Evolutionary conservation across 2,797 vertebrate species (phyloP), one percentile per base, ranked within the genome.

Genomic region (Falco peregrinus): DNA sequence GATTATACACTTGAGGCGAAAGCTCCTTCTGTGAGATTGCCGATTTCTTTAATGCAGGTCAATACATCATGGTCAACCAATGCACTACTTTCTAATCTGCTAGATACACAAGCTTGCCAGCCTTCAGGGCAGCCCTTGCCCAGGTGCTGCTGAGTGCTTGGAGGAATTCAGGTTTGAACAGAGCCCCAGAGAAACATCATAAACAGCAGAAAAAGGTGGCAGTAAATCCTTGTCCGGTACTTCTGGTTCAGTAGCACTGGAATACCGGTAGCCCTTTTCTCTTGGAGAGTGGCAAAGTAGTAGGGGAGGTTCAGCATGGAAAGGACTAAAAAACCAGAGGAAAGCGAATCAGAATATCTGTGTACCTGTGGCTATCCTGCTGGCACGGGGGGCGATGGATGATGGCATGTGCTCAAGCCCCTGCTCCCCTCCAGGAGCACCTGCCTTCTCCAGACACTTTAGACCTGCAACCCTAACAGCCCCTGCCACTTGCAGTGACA

Each of bases 321-420:
- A 84, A 80, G 31, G 45, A 63, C 50, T 48, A 56, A 73, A 89
- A 56, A 53, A 19, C 9, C 48, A 26, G 43, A 56, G n/a, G 2
- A 45, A 60, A 68, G 19, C 10, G 3, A 31, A n/a, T 39, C 31
- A 37, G 41, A 20, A 26, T 37, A 31, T 51, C 20, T 50, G 13
- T 16, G 61, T 21, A 6, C 28, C 31, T 56, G 2, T 1, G 8
- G 13, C 35, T 78, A 19, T 43, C 35, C 45, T 60, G 13, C 18
- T 20, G 5, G 21, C 9, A 35, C 0, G 0, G 3, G 25, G 15
- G 47, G 37, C 2, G 5, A 47, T 7, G 14, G 51, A 17, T 0
- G 4, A 25, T 1, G 6, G 5, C 1, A 0, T 10, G 50, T 39
- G 20, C 9, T 45, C 4, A 0, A 39, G 61, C 9, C 61, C 28